Conservation (phyloP, 1,140 invertebrate genomes). For the Drosophila bocki region DNA sequence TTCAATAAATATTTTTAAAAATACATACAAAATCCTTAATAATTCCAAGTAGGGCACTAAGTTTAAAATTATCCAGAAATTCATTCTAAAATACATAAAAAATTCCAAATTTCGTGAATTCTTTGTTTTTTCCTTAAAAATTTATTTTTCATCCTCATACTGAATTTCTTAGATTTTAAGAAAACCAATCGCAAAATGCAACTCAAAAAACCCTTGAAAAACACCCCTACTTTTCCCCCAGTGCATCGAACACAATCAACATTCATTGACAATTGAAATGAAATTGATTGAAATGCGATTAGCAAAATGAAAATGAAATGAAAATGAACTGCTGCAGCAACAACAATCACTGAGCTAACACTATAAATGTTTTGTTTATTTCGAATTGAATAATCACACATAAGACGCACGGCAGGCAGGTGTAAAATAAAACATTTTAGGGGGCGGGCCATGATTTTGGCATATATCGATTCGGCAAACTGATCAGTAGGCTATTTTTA, state of each 20-base stretch:
- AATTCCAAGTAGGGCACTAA: too few species aligned
- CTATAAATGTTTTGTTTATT: conserved; percentile 52
- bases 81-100: too few species aligned
- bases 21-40: too few species aligned
- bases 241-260: conserved; percentile 10
- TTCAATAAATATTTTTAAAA: neutral
- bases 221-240: conserved; percentile 1
- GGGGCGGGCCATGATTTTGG: conserved; percentile 38
- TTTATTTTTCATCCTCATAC: neutral
- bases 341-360: conserved; percentile 27
- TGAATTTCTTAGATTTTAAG: neutral
- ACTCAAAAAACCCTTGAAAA: neutral
- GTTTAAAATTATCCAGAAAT: too few species aligned
- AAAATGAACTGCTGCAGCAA: conserved; percentile 41
- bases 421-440: conserved; percentile 26
- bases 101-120: too few species aligned
- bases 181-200: neutral
- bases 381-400: conserved; percentile 70
- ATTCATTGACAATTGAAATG: conserved; percentile 71
- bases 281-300: conserved; percentile 80
- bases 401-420: conserved; percentile 26
- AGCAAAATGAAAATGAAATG: conserved; percentile 73
- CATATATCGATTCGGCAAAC: conserved; percentile 67
- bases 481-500: conserved; percentile 55
- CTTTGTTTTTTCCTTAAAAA: neutral